phyloP scores from a whole-genome alignment of 2,888 invertebrate genomes.

The Pedicia rivosa region DNA sequence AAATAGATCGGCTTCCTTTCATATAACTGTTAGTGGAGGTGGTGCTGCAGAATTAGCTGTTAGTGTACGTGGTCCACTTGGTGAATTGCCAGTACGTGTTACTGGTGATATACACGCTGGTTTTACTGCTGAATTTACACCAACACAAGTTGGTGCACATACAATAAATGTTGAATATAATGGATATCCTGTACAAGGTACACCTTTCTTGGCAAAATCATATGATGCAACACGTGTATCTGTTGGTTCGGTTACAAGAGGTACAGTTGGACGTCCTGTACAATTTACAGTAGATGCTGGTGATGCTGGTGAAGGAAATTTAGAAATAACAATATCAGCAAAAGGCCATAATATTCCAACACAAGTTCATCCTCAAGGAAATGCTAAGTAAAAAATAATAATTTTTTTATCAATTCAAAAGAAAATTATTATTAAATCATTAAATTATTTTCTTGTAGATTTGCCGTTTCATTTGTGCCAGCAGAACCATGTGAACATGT shows the following conservation, averaged over 20 bases:
- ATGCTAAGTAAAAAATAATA: conserved; percentile 32
- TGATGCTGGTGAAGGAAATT: conserved; percentile 90
- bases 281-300: conserved; percentile 92
- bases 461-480: conserved; percentile 93
- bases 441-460: conserved; percentile 38
- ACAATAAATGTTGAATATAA: conserved; percentile 84
- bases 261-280: conserved; percentile 80
- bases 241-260: conserved; percentile 63
- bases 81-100: conserved; percentile 75
- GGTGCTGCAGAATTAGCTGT: conserved; percentile 74
- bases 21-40: conserved; percentile 54
- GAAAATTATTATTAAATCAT: neutral
- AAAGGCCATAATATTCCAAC: conserved; percentile 87
- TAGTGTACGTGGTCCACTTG: conserved; percentile 73
- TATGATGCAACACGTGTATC: conserved; percentile 82
- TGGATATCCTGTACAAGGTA: conserved; percentile 73
- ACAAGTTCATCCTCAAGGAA: conserved; percentile 86
- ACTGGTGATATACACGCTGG: conserved; percentile 79
- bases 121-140: conserved; percentile 82
- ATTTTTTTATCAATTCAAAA: too few relatives aligned
- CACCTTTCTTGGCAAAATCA: conserved; percentile 79
- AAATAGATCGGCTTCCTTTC: conserved; percentile 61
- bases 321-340: conserved; percentile 93
- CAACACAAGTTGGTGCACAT: conserved; percentile 84
- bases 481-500: conserved; percentile 87